A percentile compares a stretch with the other conserved stretches of the same genome.
Conservation (phyloP, 2,797 vertebrate species). For the Coregonus ussuriensis region DNA sequence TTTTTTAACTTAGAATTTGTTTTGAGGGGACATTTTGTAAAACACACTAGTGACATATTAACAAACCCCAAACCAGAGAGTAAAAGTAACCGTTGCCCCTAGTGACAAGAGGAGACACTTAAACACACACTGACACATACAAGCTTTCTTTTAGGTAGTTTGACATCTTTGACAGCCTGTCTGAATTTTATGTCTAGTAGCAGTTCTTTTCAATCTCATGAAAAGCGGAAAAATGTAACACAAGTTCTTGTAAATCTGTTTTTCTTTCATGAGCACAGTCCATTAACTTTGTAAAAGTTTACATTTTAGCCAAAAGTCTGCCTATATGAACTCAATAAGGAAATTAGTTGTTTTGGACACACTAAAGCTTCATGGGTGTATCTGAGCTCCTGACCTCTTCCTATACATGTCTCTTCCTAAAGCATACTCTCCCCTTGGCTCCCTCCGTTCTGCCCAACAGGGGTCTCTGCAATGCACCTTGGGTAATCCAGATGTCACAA, state of each 20-base stretch:
- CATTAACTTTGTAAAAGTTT: background rate
- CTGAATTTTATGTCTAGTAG: background rate
- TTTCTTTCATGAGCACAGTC: no score
- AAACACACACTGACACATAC: slow-evolving; percentile 28
- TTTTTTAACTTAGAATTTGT: slow-evolving; percentile 48
- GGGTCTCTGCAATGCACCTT: slow-evolving; percentile 55
- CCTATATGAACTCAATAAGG: background rate
- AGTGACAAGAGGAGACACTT: slow-evolving; percentile 42
- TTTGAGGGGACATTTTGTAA: slow-evolving; percentile 21
- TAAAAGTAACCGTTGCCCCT: slow-evolving; percentile 44
- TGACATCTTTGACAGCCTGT: background rate
- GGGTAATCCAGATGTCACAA: slow-evolving; percentile 71
- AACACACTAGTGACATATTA: slow-evolving; percentile 69
- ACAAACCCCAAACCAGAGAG: slow-evolving; percentile 45
- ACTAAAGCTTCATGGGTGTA: slow-evolving; percentile 35
- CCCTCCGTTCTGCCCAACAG: slow-evolving; percentile 41
- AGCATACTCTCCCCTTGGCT: slow-evolving; percentile 29
- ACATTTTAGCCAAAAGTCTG: background rate
- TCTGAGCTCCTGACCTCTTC: slow-evolving; percentile 49
- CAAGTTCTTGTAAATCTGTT: background rate
- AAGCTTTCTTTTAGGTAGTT: background rate
- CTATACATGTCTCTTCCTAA: slow-evolving; percentile 41
- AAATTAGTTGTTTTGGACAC: slow-evolving; percentile 15
- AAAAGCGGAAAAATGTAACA: background rate
- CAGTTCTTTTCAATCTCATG: background rate